Conservation (phyloP, 2,888 invertebrate species). For the Calameuta pallipes region DNA sequence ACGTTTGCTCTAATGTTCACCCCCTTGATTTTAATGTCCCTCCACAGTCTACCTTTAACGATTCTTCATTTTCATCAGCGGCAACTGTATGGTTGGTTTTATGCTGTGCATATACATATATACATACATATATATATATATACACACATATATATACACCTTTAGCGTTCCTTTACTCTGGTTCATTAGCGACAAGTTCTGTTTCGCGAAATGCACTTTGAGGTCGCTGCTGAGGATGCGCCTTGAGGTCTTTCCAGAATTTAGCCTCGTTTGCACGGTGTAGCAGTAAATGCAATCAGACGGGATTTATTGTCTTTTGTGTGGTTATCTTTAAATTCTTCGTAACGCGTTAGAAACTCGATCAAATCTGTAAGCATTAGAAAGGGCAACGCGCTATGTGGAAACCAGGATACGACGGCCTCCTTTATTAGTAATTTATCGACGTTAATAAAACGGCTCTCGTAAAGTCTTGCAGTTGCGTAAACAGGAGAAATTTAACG, state of each 20-base stretch:
- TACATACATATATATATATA: no score
- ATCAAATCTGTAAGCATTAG: not conserved
- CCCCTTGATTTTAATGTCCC: conserved; percentile 54
- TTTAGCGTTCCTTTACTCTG: conserved; percentile 24
- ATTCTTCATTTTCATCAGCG: conserved; percentile 53
- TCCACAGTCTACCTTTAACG: conserved; percentile 48
- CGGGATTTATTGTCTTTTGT: not conserved
- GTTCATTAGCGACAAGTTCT: conserved; percentile 51
- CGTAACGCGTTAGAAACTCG: not conserved
- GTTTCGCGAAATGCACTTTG: not conserved
- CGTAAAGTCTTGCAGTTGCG: not conserved
- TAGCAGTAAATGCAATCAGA: not conserved
- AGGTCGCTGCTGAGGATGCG: no score
- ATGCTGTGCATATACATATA: conserved; percentile 25
- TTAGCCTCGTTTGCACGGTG: no score
- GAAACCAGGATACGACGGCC: not conserved
- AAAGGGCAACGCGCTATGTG: not conserved
- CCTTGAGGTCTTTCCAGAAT: no score
- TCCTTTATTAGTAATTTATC: conserved; percentile 23
- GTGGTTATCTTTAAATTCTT: not conserved
- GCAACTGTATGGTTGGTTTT: not conserved
- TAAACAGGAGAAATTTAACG: not conserved
- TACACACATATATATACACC: no score
- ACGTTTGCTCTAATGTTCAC: conserved; percentile 46
- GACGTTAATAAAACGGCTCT: conserved; percentile 26